Evolutionary conservation across 92 coral and sea anemone genomes (phyloP).

Genomic region (Palythoa heliodiscus): DNA sequence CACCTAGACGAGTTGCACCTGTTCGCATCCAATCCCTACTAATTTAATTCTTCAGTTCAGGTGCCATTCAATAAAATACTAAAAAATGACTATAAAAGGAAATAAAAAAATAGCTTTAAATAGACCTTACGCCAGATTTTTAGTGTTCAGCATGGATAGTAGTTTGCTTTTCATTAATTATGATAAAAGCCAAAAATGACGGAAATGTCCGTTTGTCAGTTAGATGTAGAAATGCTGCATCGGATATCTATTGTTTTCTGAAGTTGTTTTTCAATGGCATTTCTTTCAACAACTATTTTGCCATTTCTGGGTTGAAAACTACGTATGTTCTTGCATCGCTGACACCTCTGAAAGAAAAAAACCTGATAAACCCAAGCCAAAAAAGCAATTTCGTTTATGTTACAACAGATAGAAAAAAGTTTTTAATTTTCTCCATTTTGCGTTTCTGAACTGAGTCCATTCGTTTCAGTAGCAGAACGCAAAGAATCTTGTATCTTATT

Average conservation of each 20-base stretch:
- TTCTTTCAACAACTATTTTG: no score
- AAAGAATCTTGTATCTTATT: background rate
- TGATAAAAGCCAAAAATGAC: background rate
- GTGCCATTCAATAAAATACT: constrained; percentile 13
- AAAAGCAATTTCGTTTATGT: no score
- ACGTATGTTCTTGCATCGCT: background rate
- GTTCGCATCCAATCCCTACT: background rate
- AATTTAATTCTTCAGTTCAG: background rate
- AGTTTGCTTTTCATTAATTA: constrained; percentile 30
- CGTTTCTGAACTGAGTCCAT: background rate
- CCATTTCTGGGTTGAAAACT: background rate
- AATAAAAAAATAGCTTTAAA: background rate
- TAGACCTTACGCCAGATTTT: background rate
- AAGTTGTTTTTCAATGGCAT: background rate
- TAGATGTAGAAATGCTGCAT: background rate
- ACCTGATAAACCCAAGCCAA: no score
- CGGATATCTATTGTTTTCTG: background rate
- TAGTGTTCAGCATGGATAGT: constrained; percentile 4
- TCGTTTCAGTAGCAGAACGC: background rate
- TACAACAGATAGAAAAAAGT: background rate
- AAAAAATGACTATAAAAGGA: constrained; percentile 41
- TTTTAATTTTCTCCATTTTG: background rate
- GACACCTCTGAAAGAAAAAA: no score
- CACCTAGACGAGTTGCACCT: constrained; percentile 21
- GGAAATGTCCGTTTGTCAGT: background rate